phyloP scores from a whole-genome alignment of 2,113 vertebrate species.

The Xyliphius kryptos region DNA sequence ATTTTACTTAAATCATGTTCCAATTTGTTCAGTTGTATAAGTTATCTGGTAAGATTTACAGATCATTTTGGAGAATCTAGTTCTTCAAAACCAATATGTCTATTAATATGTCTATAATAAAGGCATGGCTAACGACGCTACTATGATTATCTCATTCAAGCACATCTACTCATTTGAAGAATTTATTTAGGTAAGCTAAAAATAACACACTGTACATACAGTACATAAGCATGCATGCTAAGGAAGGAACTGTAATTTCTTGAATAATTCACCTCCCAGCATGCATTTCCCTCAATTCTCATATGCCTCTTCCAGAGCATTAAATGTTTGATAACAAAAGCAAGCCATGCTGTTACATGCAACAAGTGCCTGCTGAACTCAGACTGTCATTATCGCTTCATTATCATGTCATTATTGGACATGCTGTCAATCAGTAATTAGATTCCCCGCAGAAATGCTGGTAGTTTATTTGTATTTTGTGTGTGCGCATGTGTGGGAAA shows the following conservation, averaged over 20 bases:
- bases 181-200: slow-evolving; percentile 16
- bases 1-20: no score
- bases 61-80: no score
- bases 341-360: background rate
- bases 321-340: slow-evolving; percentile 7
- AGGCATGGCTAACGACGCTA: no score
- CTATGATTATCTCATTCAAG: no score
- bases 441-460: background rate
- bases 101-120: no score
- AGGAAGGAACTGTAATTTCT: slow-evolving; percentile 33
- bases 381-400: background rate
- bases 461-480: slow-evolving; percentile 11
- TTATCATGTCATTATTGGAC: background rate
- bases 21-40: no score
- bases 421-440: slow-evolving; percentile 6
- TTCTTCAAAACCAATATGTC: no score
- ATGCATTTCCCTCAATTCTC: slow-evolving; percentile 43
- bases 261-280: slow-evolving; percentile 35
- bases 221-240: slow-evolving; percentile 36
- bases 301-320: slow-evolving; percentile 28
- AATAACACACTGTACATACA: slow-evolving; percentile 10
- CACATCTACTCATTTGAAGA: slow-evolving; percentile 12
- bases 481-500: slow-evolving; percentile 44
- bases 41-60: no score
- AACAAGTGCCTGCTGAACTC: background rate